Evolutionary conservation across 1,140 invertebrate genomes (phyloP).

Genomic region (Brachionus angularis): DNA sequence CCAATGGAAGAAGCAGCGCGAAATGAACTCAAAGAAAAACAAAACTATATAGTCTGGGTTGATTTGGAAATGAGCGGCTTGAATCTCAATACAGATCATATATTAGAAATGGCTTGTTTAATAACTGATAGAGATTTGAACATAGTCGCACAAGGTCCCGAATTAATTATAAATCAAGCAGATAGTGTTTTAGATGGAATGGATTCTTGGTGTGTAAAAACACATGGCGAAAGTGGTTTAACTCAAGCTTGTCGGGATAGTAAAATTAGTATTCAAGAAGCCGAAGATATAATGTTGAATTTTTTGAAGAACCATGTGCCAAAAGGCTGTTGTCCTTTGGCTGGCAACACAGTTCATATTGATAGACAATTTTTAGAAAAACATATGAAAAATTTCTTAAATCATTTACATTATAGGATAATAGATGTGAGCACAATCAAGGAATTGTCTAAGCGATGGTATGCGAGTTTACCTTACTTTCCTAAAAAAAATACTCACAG

Average conservation of each 20-base stretch:
- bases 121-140: conserved; percentile 66
- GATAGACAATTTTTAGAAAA: conserved; percentile 62
- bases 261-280: conserved; percentile 64
- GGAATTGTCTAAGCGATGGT: conserved; percentile 66
- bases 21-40: background rate
- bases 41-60: conserved; percentile 43
- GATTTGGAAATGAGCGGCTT: conserved; percentile 70
- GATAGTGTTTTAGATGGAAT: conserved; percentile 70
- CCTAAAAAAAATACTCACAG: conserved; percentile 50
- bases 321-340: conserved; percentile 68
- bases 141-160: conserved; percentile 60
- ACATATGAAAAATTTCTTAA: conserved; percentile 59
- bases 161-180: conserved; percentile 76
- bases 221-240: conserved; percentile 75
- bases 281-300: conserved; percentile 68
- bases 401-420: conserved; percentile 83
- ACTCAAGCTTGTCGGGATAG: conserved; percentile 68
- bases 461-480: background rate
- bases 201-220: conserved; percentile 73
- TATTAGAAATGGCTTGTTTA: conserved; percentile 81
- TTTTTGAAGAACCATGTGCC: conserved; percentile 70
- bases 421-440: conserved; percentile 87
- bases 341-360: conserved; percentile 82
- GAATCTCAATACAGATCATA: conserved; percentile 70
- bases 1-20: background rate